Conservation (phyloP, 2,888 invertebrate genomes). For the Heliconius aoede region DNA sequence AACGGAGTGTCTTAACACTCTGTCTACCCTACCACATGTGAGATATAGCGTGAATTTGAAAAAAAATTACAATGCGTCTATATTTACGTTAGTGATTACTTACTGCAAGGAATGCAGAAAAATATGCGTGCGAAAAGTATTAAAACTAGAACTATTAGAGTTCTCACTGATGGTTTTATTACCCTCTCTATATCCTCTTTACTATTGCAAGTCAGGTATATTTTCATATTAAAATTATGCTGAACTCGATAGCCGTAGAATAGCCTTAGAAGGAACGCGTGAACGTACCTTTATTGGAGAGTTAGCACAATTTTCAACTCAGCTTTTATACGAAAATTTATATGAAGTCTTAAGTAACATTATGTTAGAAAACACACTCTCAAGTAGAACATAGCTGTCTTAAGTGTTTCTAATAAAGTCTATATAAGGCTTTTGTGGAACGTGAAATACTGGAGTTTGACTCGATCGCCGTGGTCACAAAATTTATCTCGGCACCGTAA, state of each 20-base stretch:
- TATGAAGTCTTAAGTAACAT: slow-evolving; percentile 1
- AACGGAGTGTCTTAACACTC: too few relatives aligned
- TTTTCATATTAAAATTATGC: slow-evolving; percentile 18
- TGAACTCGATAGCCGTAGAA: not conserved
- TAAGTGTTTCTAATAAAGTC: slow-evolving; percentile 27
- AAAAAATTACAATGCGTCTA: not conserved
- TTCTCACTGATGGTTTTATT: slow-evolving; percentile 14
- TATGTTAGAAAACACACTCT: slow-evolving; percentile 1
- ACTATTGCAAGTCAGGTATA: slow-evolving; percentile 13
- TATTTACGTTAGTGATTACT: slow-evolving; percentile 25
- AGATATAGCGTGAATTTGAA: too few relatives aligned
- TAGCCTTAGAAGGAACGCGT: not conserved
- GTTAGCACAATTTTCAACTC: slow-evolving; percentile 6
- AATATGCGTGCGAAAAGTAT: slow-evolving; percentile 18
- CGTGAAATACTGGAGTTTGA: slow-evolving; percentile 33
- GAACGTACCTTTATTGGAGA: slow-evolving; percentile 2
- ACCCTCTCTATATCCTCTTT: not conserved
- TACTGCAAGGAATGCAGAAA: not conserved
- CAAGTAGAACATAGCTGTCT: slow-evolving; percentile 13
- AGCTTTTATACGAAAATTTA: slow-evolving; percentile 6
- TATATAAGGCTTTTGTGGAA: slow-evolving; percentile 28
- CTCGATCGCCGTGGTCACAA: slow-evolving; percentile 30
- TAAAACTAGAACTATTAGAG: slow-evolving; percentile 14
- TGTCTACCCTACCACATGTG: too few relatives aligned
- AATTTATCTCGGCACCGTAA: slow-evolving; percentile 44